Base-by-base conservation (phyloP, 2,113 vertebrate genomes). In the Leptodactylus fuscus region DNA sequence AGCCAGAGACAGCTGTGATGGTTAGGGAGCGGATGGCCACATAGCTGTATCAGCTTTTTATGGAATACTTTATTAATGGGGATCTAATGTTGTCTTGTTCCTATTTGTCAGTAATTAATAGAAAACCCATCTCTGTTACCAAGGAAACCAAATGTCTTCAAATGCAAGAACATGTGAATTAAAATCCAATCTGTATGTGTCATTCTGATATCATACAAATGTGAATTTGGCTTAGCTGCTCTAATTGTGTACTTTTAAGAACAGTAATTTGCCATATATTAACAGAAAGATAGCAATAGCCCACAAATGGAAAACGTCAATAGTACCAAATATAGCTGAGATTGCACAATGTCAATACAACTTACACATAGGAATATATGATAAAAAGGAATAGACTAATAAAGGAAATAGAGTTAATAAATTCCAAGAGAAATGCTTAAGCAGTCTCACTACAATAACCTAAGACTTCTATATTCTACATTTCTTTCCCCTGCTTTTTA, bases 1-100 rank as follows among this genome's bases (percentile, higher is more conserved):
- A 22, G 74, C 44, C 71, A 75, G 44, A 18, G 73, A 58, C 75
- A 78, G 51, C 51, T 78, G 75, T 58, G 44, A n/a, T 74, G 46
- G 51, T 58, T 36, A 48, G 46, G 38, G 70, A 44, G 32, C 46
- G 5, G 20, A n/a, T 53, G 34, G 1, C 16, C 27, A 77, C 27
- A 53, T 48, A 34, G 13, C 15, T 70, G 18, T 69, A 44, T 13
- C 36, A 71, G 36, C 22, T 20, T 76, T 48, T 3, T 9, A 18
- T 77, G 46, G 15, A 76, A 76, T 51, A 18, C 11, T 18, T 70
- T 65, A 65, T 65, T 71, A 44, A 71, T 71, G 18, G 4, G 34
- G 22, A n/a, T 71, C 20, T 44, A 41, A 44, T 74, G 12, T 73
- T 73, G 16, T 22, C 67, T 70, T n/a, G 70, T 15, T 74, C 12